Percentiles rank a stretch among this genome's conserved stretches.
Evolutionary conservation across 2,888 invertebrate species (phyloP).

Genomic region (Epirrhoe tristata): DNA sequence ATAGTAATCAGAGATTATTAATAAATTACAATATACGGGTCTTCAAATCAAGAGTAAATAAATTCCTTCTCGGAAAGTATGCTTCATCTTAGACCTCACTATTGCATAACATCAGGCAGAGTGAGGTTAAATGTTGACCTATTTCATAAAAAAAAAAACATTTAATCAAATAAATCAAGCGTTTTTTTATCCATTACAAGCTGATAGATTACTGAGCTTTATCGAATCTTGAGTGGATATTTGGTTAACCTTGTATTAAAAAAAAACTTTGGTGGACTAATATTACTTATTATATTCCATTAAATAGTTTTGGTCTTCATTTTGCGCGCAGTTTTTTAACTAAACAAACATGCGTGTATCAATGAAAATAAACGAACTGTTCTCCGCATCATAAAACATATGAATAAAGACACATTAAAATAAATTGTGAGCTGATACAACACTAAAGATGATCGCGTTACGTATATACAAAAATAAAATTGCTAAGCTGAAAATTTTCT

Average conservation of each 20-base stretch:
- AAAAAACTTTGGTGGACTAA: no score
- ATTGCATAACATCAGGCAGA: no score
- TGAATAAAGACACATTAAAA: conserved; percentile 31
- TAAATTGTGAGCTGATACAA: conserved; percentile 43
- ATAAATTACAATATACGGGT: no score
- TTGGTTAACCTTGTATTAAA: conserved; percentile 1
- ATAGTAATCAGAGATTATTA: no score
- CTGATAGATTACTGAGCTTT: not conserved
- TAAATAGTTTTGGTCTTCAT: not conserved
- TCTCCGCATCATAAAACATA: conserved; percentile 19
- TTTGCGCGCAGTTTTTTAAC: not conserved
- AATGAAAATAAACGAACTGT: conserved; percentile 36
- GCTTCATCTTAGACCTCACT: no score
- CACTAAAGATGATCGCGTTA: conserved; percentile 43
- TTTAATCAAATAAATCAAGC: not conserved
- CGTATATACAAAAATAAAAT: conserved; percentile 39
- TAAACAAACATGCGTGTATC: conserved; percentile 16
- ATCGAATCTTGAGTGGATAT: not conserved
- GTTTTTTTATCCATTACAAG: no score
- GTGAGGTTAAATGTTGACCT: no score
- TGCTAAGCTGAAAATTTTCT: not conserved
- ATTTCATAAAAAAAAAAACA: no score
- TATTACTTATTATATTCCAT: not conserved
- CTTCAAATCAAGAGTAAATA: no score
- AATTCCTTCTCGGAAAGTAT: no score